Percentiles rank a stretch among this genome's conserved stretches.
Evolutionary conservation across 2,888 invertebrate genomes (phyloP).

Genomic region (Ischnus inquisitorius): DNA sequence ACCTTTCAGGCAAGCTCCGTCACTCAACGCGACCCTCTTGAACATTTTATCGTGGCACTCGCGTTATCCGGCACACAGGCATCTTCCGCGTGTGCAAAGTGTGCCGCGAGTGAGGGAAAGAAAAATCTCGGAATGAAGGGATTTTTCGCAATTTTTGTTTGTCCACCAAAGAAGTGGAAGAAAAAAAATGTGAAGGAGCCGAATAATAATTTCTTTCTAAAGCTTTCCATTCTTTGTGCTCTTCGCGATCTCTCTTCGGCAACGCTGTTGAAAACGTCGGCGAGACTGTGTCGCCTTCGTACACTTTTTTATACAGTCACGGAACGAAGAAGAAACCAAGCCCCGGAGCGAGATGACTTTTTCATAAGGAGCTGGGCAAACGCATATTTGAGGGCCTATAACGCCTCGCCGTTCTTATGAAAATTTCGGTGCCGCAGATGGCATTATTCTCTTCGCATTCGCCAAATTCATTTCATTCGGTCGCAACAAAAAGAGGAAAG

Average conservation of each 20-base stretch:
- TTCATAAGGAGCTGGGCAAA: constrained; percentile 58
- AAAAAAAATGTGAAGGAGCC: constrained; percentile 26
- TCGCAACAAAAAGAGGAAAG: neutral
- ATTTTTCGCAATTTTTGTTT: constrained; percentile 39
- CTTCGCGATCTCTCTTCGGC: constrained; percentile 33
- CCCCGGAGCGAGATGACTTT: constrained; percentile 48
- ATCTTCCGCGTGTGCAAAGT: neutral
- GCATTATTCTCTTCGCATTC: constrained; percentile 57
- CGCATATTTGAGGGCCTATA: constrained; percentile 62
- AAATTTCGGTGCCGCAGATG: constrained; percentile 57
- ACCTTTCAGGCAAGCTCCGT: constrained; percentile 3
- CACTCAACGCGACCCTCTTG: constrained; percentile 22
- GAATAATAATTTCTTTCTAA: constrained; percentile 62
- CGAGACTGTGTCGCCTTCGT: constrained; percentile 12
- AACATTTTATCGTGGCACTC: constrained; percentile 42
- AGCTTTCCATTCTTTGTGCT: constrained; percentile 50
- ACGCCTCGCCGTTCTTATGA: constrained; percentile 55
- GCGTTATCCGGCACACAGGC: neutral
- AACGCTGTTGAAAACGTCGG: constrained; percentile 4
- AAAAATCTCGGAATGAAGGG: constrained; percentile 38
- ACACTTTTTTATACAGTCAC: constrained; percentile 3
- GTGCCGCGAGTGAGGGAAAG: constrained; percentile 6
- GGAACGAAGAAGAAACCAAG: constrained; percentile 11
- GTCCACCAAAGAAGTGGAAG: constrained; percentile 20
- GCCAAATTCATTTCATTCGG: constrained; percentile 47